These are phyloP conservation scores for Luperina testacea DNA, from an alignment of 2,888 invertebrate species.

Conservation along the genomic window DNA sequence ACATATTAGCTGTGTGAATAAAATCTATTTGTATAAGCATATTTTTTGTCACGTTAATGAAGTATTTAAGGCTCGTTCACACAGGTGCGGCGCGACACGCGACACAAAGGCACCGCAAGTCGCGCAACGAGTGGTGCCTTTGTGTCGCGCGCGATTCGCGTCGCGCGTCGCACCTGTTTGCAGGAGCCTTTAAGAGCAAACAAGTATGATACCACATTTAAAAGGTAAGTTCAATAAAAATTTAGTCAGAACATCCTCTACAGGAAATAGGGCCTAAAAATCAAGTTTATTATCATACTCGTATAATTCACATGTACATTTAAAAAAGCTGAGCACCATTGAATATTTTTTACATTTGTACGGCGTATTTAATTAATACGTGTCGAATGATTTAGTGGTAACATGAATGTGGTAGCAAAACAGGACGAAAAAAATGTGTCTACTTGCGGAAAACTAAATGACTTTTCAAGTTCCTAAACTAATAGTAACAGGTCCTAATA, in stretches of 20 bases:
- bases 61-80: too few relatives aligned
- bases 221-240: slow-evolving; percentile 45
- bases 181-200: too few relatives aligned
- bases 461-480: slow-evolving; percentile 56
- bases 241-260: slow-evolving; percentile 27
- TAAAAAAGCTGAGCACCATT: slow-evolving; percentile 11
- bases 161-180: too few relatives aligned
- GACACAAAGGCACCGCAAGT: too few relatives aligned
- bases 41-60: slow-evolving; percentile 16
- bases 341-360: slow-evolving; percentile 27
- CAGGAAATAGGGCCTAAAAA: slow-evolving; percentile 52
- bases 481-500: slow-evolving; percentile 47
- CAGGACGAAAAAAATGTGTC: slow-evolving; percentile 41
- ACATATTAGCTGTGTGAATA: neutral
- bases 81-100: too few relatives aligned
- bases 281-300: slow-evolving; percentile 16
- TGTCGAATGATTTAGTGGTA: slow-evolving; percentile 29
- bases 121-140: too few relatives aligned
- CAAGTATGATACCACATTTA: slow-evolving; percentile 13
- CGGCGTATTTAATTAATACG: slow-evolving; percentile 32
- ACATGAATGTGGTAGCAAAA: slow-evolving; percentile 34
- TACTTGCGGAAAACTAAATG: slow-evolving; percentile 50
- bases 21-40: neutral
- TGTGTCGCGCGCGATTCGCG: too few relatives aligned
- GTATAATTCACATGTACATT: slow-evolving; percentile 30